phyloP scores from a whole-genome alignment of 2,888 invertebrate species.

The Nomada fucata region DNA sequence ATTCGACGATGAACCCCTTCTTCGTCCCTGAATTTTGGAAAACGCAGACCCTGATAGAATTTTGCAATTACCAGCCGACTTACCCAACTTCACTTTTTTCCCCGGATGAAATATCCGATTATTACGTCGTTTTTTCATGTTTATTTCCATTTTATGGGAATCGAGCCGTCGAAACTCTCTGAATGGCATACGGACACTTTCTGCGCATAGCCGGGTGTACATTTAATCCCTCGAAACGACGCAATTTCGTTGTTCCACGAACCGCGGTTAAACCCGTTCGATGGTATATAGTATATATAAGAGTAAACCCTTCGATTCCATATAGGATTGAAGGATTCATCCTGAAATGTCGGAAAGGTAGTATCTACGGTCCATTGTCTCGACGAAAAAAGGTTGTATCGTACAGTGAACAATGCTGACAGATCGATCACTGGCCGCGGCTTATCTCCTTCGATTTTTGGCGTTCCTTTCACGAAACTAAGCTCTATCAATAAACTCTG shows the following conservation, averaged over 20 bases:
- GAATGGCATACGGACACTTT: constrained; percentile 47
- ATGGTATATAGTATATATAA: constrained; percentile 66
- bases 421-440: constrained; percentile 49
- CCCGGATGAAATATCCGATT: neutral
- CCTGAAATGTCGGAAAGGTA: constrained; percentile 64
- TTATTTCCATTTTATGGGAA: neutral
- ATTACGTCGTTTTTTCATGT: neutral
- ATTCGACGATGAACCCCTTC: no score
- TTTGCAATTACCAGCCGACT: no score
- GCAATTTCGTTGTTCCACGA: constrained; percentile 77
- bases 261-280: constrained; percentile 75
- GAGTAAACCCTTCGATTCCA: constrained; percentile 71
- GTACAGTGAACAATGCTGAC: constrained; percentile 34
- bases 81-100: neutral
- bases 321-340: constrained; percentile 62
- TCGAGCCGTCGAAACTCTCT: constrained; percentile 41
- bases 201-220: constrained; percentile 61
- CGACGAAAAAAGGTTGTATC: constrained; percentile 62
- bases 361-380: constrained; percentile 70
- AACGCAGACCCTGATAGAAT: neutral
- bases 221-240: constrained; percentile 77
- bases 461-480: constrained; percentile 45
- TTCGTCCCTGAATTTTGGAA: no score
- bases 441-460: constrained; percentile 59
- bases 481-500: constrained; percentile 43